A percentile compares a stretch with the other conserved stretches of the same genome.
These are phyloP conservation scores for Pogonomyrmex californicus DNA, from an alignment of 1,140 invertebrate species.

Conservation along the genomic window DNA sequence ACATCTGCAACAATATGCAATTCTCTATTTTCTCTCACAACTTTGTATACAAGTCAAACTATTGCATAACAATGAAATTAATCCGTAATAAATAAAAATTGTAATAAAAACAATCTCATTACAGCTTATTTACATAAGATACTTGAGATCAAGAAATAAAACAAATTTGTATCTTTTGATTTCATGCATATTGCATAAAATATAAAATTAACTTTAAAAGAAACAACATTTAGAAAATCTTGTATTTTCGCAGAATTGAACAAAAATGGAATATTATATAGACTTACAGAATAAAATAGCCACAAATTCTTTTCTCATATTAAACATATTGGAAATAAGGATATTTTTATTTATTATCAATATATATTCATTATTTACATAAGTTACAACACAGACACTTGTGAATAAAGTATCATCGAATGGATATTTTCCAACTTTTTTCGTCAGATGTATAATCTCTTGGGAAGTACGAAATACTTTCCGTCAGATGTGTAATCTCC, in stretches of 20 bases:
- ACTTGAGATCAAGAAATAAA: background rate
- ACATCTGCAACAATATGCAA: constrained; percentile 24
- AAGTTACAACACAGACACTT: constrained; percentile 75
- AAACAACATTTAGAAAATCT: background rate
- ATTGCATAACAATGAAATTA: background rate
- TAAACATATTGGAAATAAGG: constrained; percentile 59
- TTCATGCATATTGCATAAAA: background rate
- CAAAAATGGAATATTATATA: background rate
- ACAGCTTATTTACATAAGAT: background rate
- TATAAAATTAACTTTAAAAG: background rate
- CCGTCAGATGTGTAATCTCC: constrained; percentile 39
- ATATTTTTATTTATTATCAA: constrained; percentile 70
- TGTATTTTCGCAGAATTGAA: background rate
- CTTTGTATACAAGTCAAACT: background rate
- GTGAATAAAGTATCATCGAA: constrained; percentile 63
- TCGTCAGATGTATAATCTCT: constrained; percentile 45
- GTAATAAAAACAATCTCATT: background rate
- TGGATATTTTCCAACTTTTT: constrained; percentile 53
- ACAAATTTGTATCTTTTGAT: background rate
- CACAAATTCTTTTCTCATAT: constrained; percentile 16
- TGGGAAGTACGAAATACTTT: constrained; percentile 54
- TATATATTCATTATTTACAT: constrained; percentile 77
- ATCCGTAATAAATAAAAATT: constrained; percentile 11
- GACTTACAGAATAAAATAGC: background rate
- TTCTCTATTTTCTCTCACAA: background rate